These are phyloP conservation scores for Trachelus stipa DNA, from an alignment of 2,888 invertebrate species.

Conservation along the genomic window DNA sequence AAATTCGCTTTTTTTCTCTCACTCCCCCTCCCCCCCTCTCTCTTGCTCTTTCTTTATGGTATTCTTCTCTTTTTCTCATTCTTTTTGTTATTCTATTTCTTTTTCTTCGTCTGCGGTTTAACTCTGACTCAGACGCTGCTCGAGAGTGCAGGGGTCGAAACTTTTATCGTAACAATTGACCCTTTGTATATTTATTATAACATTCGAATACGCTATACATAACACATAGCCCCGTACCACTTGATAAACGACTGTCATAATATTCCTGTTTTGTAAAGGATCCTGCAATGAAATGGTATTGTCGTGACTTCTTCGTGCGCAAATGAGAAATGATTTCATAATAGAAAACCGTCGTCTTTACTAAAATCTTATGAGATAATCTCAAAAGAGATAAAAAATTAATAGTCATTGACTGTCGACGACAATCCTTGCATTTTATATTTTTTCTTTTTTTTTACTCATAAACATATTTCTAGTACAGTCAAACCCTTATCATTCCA, in stretches of 20 bases:
- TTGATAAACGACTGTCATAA: conserved; percentile 28
- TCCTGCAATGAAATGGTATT: conserved; percentile 31
- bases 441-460: neutral
- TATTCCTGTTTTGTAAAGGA: conserved; percentile 27
- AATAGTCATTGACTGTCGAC: neutral
- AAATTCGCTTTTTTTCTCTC: neutral
- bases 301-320: neutral
- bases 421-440: neutral
- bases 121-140: conserved; percentile 38
- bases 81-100: conserved; percentile 17
- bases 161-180: conserved; percentile 46
- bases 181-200: conserved; percentile 43
- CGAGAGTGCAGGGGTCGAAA: conserved; percentile 34
- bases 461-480: neutral
- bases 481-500: neutral
- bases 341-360: neutral
- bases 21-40: neutral
- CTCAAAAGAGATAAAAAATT: too few species aligned
- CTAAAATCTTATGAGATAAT: too few species aligned
- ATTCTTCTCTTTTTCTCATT: neutral
- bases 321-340: neutral
- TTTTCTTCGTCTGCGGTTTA: conserved; percentile 22
- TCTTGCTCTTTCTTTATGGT: neutral
- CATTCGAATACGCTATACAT: conserved; percentile 34
- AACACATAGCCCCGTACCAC: conserved; percentile 31